Evolutionary conservation across 2,888 invertebrate species (phyloP), one percentile per base, ranked within the genome.

Genomic region (Macrosiphum euphorbiae): DNA sequence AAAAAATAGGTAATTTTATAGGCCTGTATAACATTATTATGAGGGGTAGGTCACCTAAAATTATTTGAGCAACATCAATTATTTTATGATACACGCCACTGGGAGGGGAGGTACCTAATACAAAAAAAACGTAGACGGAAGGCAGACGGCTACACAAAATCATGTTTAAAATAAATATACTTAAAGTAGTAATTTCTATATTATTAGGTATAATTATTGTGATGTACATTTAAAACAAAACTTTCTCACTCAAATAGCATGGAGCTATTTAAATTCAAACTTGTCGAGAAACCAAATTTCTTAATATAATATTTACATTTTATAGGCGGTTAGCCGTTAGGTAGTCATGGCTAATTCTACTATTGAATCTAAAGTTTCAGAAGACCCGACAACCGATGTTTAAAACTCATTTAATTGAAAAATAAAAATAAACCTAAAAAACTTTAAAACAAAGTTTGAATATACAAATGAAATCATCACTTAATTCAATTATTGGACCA

Each of bases 331-430:
- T 85, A 47, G 13, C 10, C 4, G 13, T 85, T 85, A 85, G 44
- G 11, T 67, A 13, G 26, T 8, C 0, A 44, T 24, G 10, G 26
- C 44, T 28, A 67, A 67, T 85, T 85, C 5, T 44, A 11, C 85
- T 44, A n/a, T n/a, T 26, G 26, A 85, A 85, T 85, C 26, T 41
- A 85, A 85, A 85, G 85, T 44, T 85, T 44, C 24, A 44, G 24
- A 11, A 85, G 10, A 47, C 4, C 28, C 44, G 13, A 44, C 85
- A 85, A 44, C 44, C 47, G 0, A 44, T 85, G 26, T 85, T 85
- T 85, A 47, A 85, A 85, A 85, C 85, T 28, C 44, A 47, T 85
- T 85, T 85, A 85, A 85, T 85, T 85, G 28, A 85, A 85, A 85
- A 85, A 44, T 26, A 85, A 85, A 13, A 11, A 85, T 85, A 85